phyloP scores from a whole-genome alignment of 2,113 vertebrate species.

The Nycticebus coucang region DNA sequence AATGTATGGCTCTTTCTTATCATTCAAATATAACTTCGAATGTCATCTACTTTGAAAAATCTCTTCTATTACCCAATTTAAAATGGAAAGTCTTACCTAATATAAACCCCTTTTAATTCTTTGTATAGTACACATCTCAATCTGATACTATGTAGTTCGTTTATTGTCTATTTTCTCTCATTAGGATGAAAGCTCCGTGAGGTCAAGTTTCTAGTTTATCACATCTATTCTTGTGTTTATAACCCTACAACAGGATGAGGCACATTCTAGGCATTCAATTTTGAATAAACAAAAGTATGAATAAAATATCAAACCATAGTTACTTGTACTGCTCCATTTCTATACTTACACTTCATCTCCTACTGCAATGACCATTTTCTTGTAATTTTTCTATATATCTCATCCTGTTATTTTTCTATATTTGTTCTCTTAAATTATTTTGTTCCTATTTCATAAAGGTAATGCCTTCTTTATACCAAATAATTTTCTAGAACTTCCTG shows the following conservation, averaged over 20 bases:
- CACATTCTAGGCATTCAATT: not conserved
- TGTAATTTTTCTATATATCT: not conserved
- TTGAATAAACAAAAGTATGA: not conserved
- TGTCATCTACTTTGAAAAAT: not conserved
- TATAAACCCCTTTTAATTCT: not conserved
- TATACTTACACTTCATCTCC: not conserved
- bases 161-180: not conserved
- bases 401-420: not conserved
- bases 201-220: not conserved
- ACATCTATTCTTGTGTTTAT: not conserved
- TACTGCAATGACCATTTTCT: not conserved
- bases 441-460: not conserved
- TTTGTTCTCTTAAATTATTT: constrained; percentile 13
- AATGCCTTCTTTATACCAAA: not conserved
- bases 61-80: not conserved
- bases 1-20: not conserved
- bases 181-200: not conserved
- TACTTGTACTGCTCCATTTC: constrained; percentile 30
- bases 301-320: constrained; percentile 6
- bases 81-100: not conserved
- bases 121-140: not conserved
- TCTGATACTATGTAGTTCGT: not conserved
- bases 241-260: not conserved
- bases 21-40: constrained; percentile 7
- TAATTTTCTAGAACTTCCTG: constrained; percentile 32